Percentiles rank a stretch among this genome's conserved stretches.
phyloP scores from a whole-genome alignment of 2,797 vertebrate species.

The Lutjanus campechanus region DNA sequence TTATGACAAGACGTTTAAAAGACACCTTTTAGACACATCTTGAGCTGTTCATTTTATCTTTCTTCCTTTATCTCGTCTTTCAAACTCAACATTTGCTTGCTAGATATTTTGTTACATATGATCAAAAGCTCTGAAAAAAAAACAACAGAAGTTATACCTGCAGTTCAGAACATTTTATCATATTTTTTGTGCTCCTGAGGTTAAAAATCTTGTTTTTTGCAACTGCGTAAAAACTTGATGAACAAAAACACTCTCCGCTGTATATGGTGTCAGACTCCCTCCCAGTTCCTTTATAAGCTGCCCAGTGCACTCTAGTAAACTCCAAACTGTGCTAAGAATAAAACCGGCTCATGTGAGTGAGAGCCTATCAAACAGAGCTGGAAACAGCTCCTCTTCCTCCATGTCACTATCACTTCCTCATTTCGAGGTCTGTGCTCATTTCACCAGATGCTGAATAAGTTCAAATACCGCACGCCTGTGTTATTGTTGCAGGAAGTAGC shows the following conservation, averaged over 20 bases:
- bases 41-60: neutral
- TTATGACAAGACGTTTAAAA: too few species aligned
- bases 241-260: slow-evolving; percentile 2
- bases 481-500: slow-evolving; percentile 77
- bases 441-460: slow-evolving; percentile 76
- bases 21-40: too few species aligned
- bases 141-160: neutral
- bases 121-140: neutral
- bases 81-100: neutral
- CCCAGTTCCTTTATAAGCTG: slow-evolving; percentile 16
- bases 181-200: neutral
- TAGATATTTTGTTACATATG: neutral
- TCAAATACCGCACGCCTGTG: slow-evolving; percentile 51
- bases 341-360: slow-evolving; percentile 72
- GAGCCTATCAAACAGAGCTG: slow-evolving; percentile 59
- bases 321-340: slow-evolving; percentile 72
- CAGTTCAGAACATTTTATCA: neutral
- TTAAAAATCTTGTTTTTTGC: neutral
- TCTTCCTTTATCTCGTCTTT: neutral
- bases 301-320: slow-evolving; percentile 67
- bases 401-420: slow-evolving; percentile 81
- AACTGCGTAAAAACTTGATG: neutral
- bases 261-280: neutral
- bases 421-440: slow-evolving; percentile 69
- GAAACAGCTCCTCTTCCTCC: slow-evolving; percentile 74